phyloP scores from a whole-genome alignment of 2,888 invertebrate genomes.

The Rugalucina vietnamica region DNA sequence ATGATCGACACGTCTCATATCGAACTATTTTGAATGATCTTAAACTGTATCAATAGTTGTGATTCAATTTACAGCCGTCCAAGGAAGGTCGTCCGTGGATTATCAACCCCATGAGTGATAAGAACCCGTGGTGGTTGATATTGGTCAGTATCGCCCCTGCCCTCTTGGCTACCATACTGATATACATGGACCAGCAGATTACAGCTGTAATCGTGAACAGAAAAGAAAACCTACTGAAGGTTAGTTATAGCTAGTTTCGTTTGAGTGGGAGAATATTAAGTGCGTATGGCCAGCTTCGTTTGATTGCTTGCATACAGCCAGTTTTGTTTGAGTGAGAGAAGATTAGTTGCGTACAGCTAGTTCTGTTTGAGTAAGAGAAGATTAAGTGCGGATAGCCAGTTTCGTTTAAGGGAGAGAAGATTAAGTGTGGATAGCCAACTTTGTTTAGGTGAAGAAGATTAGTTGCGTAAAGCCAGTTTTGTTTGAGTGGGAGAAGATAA shows the following conservation, averaged over 20 bases:
- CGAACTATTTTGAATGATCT: too few species aligned
- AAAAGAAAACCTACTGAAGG: conserved; percentile 98
- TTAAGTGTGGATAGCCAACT: too few species aligned
- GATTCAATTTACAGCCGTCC: conserved; percentile 77
- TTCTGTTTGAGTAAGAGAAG: too few species aligned
- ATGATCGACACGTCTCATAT: too few species aligned
- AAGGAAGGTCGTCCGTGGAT: conserved; percentile 77
- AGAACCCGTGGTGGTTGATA: conserved; percentile 91
- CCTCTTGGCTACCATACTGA: conserved; percentile 93
- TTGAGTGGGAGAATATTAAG: neutral
- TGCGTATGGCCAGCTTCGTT: neutral
- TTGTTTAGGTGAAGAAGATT: too few species aligned
- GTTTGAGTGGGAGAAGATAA: too few species aligned
- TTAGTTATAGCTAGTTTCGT: conserved; percentile 69
- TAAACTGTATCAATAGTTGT: too few species aligned
- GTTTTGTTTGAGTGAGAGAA: too few species aligned
- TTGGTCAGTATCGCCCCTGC: conserved; percentile 94
- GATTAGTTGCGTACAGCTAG: neutral
- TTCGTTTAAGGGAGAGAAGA: too few species aligned
- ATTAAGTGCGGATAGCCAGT: too few species aligned
- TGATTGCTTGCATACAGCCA: neutral
- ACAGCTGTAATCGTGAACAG: conserved; percentile 99
- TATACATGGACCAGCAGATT: conserved; percentile 99
- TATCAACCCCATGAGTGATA: conserved; percentile 76
- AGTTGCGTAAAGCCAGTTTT: too few species aligned